Evolutionary conservation across 2,113 vertebrate species (phyloP).

Genomic region (Dicentrarchus labrax): DNA sequence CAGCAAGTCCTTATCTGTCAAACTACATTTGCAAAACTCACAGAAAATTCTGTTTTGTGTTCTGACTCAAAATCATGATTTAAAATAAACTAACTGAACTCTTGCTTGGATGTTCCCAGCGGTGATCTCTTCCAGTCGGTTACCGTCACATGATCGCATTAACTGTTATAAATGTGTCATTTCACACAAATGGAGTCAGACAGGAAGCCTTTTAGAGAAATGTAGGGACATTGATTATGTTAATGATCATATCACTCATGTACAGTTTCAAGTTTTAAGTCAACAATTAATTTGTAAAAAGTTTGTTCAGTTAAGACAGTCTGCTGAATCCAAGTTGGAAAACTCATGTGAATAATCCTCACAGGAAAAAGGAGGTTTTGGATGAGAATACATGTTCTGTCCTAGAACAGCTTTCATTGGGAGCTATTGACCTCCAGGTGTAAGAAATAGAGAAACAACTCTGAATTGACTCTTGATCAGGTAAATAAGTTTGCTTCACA

Average conservation of each 20-base stretch:
- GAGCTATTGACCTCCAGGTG: background rate
- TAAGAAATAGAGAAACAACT: background rate
- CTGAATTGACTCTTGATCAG: too few relatives aligned
- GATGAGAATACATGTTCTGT: background rate
- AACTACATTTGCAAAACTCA: slow-evolving; percentile 26
- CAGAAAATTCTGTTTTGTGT: background rate
- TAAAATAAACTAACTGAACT: background rate
- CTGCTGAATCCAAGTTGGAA: too few relatives aligned
- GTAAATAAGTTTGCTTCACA: too few relatives aligned
- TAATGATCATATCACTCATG: background rate
- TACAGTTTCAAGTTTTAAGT: background rate
- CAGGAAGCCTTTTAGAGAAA: background rate
- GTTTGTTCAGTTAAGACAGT: too few relatives aligned
- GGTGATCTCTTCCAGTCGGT: background rate
- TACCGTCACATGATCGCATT: background rate
- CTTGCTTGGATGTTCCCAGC: background rate
- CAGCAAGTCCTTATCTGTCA: slow-evolving; percentile 32
- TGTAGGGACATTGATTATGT: background rate
- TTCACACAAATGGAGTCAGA: background rate
- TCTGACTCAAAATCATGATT: background rate
- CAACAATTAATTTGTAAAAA: background rate
- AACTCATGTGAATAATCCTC: too few relatives aligned
- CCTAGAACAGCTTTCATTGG: background rate
- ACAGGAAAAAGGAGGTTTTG: background rate
- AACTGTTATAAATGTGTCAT: slow-evolving; percentile 3